Evolutionary conservation across 37 sponge, comb jelly and placozoan species (phyloP).

Genomic region (Diacarnus erythraeanus): DNA sequence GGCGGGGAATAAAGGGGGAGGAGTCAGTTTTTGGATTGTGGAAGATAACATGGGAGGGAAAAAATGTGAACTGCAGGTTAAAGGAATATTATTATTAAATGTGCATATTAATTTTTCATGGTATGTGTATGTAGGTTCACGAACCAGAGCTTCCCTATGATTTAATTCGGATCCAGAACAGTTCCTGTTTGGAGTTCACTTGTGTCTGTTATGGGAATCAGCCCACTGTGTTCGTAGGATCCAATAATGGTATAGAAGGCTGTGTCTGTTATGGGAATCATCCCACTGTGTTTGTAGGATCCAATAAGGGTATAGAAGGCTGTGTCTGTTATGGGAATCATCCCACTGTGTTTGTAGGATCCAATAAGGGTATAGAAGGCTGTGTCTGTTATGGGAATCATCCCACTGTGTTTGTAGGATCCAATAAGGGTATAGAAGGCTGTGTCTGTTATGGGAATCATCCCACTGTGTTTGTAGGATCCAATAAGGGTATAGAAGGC

Average conservation of each 20-base stretch:
- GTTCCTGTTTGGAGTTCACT: constrained; percentile 54
- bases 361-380: constrained; percentile 39
- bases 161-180: background rate
- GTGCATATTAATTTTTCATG: background rate
- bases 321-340: constrained; percentile 41
- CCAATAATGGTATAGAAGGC: constrained; percentile 40
- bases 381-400: background rate
- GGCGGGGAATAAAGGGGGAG: constrained; percentile 5
- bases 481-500: constrained; percentile 39
- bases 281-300: too few relatives aligned
- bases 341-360: constrained; percentile 56
- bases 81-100: background rate
- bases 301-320: background rate
- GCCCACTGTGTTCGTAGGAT: constrained; percentile 53
- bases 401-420: too few relatives aligned
- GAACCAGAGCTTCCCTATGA: constrained; percentile 38
- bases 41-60: constrained; percentile 40
- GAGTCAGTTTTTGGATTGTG: constrained; percentile 65
- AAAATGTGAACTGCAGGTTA: constrained; percentile 8
- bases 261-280: background rate
- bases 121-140: constrained; percentile 32
- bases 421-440: background rate
- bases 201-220: constrained; percentile 41
- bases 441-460: constrained; percentile 41
- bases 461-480: constrained; percentile 56